Base-by-base conservation (phyloP, 2,888 invertebrate genomes). In the Drosophila nigricruria region DNA sequence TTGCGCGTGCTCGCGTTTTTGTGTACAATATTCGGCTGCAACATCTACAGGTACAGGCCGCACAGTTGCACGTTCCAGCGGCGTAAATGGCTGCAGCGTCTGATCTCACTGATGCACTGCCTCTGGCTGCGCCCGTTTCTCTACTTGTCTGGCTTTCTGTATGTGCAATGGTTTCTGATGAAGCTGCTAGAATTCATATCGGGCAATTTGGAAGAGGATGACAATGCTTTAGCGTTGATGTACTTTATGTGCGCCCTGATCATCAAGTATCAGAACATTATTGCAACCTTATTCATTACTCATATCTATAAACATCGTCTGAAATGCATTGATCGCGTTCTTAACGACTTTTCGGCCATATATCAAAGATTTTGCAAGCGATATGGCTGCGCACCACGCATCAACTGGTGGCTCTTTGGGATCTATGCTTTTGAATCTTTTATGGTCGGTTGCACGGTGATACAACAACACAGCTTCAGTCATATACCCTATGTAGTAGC, bases 81-180 rank as follows among this genome's bases (percentile, higher is more conserved):
- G 1, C 32, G 43, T 8, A 10, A 5, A 1, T 25, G 10, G 8
- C 14, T 82, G 42, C 54, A 68, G 10, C 4, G 6, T 5, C 2
- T 60, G 2, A 43, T 83, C 16, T 49, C 30, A n/a, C 14, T 68
- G 10, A 18, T 70, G 42, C 82, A 82, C 49, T 36, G 47, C 30
- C 9, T 84, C 20, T 87, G 79, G 73, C 20, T 79, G 1, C 50
- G 63, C n/a, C 79, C 88, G 5, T 84, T 68, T 52, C 25, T 84
- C 0, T 10, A 56, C 9, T 0, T 63, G 0, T 3, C 16, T 0
- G 0, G 40, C 12, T 3, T 25, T 16, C 1, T 67, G 16, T 14
- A 70, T 20, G 3, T 42, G 0, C 14, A 9, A 0, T 57, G 34
- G 47, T 54, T 65, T 18, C 0, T 45, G 0, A 0, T 1, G 0